phyloP scores from a whole-genome alignment of 2,113 vertebrate species.

The Prunella himalayana region DNA sequence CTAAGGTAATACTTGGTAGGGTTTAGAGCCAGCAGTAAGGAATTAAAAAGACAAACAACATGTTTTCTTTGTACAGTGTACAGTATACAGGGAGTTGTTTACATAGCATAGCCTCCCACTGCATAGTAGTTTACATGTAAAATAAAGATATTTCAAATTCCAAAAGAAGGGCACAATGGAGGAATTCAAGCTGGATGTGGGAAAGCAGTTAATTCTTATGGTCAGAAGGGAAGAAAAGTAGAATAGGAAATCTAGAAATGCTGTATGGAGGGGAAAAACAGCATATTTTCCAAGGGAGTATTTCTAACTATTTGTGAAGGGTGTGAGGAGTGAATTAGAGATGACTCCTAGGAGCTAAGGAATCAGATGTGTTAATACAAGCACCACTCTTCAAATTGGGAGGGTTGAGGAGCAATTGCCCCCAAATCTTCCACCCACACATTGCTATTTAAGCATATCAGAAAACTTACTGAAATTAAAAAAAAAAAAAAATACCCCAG shows the following conservation, averaged over 20 bases:
- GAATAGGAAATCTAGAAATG: background rate
- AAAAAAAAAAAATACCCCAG: background rate
- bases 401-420: background rate
- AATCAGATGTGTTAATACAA: background rate
- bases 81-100: background rate
- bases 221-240: background rate
- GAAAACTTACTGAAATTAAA: background rate
- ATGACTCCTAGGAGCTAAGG: background rate
- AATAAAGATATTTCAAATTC: background rate
- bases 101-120: background rate
- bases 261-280: rapidly evolving
- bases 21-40: background rate
- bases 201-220: background rate
- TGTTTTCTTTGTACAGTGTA: background rate
- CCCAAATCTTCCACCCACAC: background rate
- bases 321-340: background rate
- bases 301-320: background rate
- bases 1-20: background rate
- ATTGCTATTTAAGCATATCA: background rate
- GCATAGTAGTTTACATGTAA: background rate
- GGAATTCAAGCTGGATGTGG: background rate
- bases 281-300: background rate
- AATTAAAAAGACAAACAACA: background rate
- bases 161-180: background rate
- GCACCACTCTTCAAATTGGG: background rate